A percentile compares a stretch with the other conserved stretches of the same genome.
Evolutionary conservation across 2,797 vertebrate genomes (phyloP).

Genomic region (Fringilla coelebs): DNA sequence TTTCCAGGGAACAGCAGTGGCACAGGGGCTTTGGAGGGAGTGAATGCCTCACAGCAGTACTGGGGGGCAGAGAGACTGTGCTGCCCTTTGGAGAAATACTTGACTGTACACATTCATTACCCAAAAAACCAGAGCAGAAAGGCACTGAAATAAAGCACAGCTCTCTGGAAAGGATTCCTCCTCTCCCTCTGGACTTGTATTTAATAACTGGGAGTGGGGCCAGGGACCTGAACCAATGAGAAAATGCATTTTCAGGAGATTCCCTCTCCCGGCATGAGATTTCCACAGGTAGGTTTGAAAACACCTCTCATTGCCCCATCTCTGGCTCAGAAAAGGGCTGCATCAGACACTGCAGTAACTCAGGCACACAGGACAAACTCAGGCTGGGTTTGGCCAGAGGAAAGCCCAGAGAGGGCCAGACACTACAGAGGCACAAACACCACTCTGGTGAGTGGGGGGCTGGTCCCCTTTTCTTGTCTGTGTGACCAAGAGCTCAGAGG

Average conservation of each 20-base stretch:
- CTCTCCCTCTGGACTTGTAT: not conserved
- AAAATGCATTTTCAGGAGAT: not conserved
- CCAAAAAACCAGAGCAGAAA: not conserved
- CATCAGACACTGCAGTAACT: too few species aligned
- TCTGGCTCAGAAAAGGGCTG: too few species aligned
- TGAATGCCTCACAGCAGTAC: not conserved
- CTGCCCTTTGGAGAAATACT: not conserved
- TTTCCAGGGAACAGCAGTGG: not conserved
- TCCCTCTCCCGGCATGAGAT: not conserved
- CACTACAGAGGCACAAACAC: not conserved
- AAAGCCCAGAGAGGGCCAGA: not conserved
- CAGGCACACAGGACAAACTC: too few species aligned
- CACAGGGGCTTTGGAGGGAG: not conserved
- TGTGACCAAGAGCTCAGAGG: accelerated
- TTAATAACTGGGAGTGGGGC: not conserved
- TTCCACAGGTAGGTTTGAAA: not conserved
- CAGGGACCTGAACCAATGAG: not conserved
- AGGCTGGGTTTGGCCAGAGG: not conserved
- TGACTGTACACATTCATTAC: not conserved
- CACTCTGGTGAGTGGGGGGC: not conserved
- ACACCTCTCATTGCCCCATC: too few species aligned
- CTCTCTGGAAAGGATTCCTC: not conserved
- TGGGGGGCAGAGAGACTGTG: not conserved
- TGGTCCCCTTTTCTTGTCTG: not conserved
- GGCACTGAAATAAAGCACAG: not conserved